These are phyloP conservation scores for Polydrusus tereticollis DNA, from an alignment of 2,888 invertebrate genomes.

Conservation along the genomic window DNA sequence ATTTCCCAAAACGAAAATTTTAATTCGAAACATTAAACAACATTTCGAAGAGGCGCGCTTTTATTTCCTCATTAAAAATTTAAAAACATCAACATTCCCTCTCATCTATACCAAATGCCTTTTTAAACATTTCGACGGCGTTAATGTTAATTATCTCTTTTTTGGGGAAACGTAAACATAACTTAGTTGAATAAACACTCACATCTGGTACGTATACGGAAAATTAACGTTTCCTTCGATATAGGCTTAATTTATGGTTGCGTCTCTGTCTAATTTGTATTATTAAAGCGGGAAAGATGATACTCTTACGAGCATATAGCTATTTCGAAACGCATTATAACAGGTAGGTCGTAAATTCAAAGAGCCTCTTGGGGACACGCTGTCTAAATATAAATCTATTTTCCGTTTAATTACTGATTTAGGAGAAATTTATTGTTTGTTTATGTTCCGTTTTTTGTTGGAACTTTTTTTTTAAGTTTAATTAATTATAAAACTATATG, in stretches of 20 bases:
- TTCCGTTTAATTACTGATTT: slow-evolving; percentile 18
- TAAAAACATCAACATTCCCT: slow-evolving; percentile 26
- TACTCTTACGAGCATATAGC: neutral
- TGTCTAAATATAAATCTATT: slow-evolving; percentile 28
- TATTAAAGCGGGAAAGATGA: slow-evolving; percentile 2
- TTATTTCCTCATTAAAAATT: slow-evolving; percentile 37
- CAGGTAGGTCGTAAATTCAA: slow-evolving; percentile 22
- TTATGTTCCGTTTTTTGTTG: neutral
- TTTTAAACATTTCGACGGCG: slow-evolving; percentile 31
- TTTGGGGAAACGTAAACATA: slow-evolving; percentile 31
- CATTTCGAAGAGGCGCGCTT: slow-evolving; percentile 16
- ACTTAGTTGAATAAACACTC: slow-evolving; percentile 32
- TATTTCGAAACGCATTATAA: neutral
- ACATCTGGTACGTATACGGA: slow-evolving; percentile 15
- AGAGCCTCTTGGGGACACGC: slow-evolving; percentile 5
- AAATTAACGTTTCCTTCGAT: neutral
- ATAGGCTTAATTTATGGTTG: neutral
- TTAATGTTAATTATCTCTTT: slow-evolving; percentile 37
- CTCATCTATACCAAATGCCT: slow-evolving; percentile 6
- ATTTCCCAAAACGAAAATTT: slow-evolving; percentile 14
- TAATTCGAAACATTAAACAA: slow-evolving; percentile 31
- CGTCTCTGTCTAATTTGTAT: slow-evolving; percentile 1
- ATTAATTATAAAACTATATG: no score
- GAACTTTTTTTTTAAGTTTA: neutral
- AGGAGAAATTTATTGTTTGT: neutral